Percentiles rank a stretch among this genome's conserved stretches.
phyloP scores from a whole-genome alignment of 2,888 invertebrate species.

The Thereva nobilitata region DNA sequence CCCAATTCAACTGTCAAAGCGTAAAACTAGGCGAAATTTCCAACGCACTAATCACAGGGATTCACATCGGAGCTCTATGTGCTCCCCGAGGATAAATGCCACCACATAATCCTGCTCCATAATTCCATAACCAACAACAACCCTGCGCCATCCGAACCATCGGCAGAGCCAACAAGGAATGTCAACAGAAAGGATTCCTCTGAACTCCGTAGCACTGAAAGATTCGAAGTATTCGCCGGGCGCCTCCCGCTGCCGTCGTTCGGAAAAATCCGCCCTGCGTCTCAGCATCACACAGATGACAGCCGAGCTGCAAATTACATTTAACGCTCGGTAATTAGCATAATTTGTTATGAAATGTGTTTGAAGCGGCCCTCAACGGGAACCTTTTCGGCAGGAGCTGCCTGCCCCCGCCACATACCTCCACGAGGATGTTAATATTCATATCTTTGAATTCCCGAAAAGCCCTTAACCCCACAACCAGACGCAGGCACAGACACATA shows the following conservation, averaged over 20 bases:
- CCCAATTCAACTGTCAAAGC: slow-evolving; percentile 30
- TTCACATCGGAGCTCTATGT: slow-evolving; percentile 23
- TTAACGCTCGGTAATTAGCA: slow-evolving; percentile 34
- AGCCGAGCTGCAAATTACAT: slow-evolving; percentile 30
- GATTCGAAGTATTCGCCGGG: slow-evolving; percentile 5
- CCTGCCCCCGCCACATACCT: slow-evolving; percentile 2
- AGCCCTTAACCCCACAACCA: slow-evolving; percentile 14
- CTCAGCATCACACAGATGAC: slow-evolving; percentile 8
- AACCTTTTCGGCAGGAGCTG: background rate
- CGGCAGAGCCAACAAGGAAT: slow-evolving; percentile 19
- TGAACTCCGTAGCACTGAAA: background rate
- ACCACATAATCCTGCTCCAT: slow-evolving; percentile 29
- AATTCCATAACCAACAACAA: slow-evolving; percentile 29
- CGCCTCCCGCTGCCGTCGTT: no score
- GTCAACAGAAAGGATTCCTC: slow-evolving; percentile 19
- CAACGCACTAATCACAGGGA: slow-evolving; percentile 33
- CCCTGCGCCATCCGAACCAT: slow-evolving; percentile 13
- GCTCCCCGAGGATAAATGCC: slow-evolving; percentile 32
- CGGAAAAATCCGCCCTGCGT: slow-evolving; percentile 2
- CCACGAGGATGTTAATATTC: slow-evolving; percentile 26
- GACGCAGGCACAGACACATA: slow-evolving; percentile 1
- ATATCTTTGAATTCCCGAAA: slow-evolving; percentile 34
- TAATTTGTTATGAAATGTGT: slow-evolving; percentile 35
- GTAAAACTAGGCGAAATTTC: slow-evolving; percentile 30
- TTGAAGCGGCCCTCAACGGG: slow-evolving; percentile 18